These are phyloP conservation scores for Siderastrea radians DNA, from an alignment of 92 coral and sea anemone genomes.

Conservation along the genomic window DNA sequence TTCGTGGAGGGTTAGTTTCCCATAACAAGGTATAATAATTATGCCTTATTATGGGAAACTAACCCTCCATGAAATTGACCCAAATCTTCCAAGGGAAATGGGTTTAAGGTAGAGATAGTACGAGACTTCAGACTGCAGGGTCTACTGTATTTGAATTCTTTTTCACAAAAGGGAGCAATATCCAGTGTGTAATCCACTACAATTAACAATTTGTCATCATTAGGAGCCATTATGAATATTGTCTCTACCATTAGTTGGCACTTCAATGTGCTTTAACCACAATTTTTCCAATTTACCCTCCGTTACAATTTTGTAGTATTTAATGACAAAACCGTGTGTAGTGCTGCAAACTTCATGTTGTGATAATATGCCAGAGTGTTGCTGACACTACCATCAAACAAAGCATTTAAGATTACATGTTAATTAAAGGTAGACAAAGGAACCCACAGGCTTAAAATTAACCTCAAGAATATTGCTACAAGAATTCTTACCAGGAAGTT, in stretches of 20 bases:
- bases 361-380: neutral
- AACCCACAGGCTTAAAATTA: neutral
- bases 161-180: neutral
- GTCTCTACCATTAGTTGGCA: neutral
- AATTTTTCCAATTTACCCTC: neutral
- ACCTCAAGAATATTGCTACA: neutral
- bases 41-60: too few relatives aligned
- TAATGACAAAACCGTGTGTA: neutral
- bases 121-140: too few relatives aligned
- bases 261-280: neutral
- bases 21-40: too few relatives aligned
- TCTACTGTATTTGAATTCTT: too few relatives aligned
- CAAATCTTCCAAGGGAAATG: too few relatives aligned
- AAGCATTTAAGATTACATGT: neutral
- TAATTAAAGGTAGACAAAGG: slow-evolving; percentile 11
- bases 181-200: neutral
- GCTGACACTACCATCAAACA: slow-evolving; percentile 5
- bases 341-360: neutral
- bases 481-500: neutral
- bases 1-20: too few relatives aligned
- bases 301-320: neutral
- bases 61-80: too few relatives aligned
- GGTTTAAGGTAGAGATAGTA: too few relatives aligned
- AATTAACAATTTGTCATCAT: neutral
- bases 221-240: neutral